Evolutionary conservation across 2,888 invertebrate genomes (phyloP).

Genomic region (Ochropacha duplaris): DNA sequence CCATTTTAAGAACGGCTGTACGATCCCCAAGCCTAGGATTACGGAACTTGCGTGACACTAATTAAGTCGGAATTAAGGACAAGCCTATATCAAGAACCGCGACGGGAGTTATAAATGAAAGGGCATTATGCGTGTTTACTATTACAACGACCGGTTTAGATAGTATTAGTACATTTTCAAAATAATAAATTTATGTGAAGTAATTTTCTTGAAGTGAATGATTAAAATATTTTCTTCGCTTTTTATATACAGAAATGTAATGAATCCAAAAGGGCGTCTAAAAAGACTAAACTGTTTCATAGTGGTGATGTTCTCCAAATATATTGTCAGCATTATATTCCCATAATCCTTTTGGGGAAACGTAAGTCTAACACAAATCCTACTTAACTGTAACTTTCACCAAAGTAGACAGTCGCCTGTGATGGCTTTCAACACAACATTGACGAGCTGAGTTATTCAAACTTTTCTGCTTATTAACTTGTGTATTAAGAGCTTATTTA

Average conservation of each 20-base stretch:
- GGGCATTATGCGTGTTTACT: slow-evolving; percentile 75
- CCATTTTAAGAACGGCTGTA: slow-evolving; percentile 82
- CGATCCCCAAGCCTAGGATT: slow-evolving; percentile 79
- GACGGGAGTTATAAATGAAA: slow-evolving; percentile 80
- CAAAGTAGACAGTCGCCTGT: slow-evolving; percentile 76
- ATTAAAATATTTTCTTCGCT: background rate
- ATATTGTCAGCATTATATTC: slow-evolving; percentile 67
- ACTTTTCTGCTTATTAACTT: slow-evolving; percentile 79
- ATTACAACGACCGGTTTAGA: slow-evolving; percentile 48
- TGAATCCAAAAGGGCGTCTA: background rate
- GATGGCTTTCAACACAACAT: slow-evolving; percentile 74
- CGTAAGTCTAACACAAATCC: slow-evolving; percentile 76
- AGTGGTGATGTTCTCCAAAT: slow-evolving; percentile 35
- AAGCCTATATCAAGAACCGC: slow-evolving; percentile 79
- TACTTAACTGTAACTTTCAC: slow-evolving; percentile 76
- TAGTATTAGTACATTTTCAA: slow-evolving; percentile 8
- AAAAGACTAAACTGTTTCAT: background rate
- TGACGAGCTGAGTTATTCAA: slow-evolving; percentile 74
- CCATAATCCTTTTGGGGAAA: slow-evolving; percentile 70
- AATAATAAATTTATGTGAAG: background rate
- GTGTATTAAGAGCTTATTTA: slow-evolving; percentile 71
- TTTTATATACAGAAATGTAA: background rate
- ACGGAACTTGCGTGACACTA: slow-evolving; percentile 82
- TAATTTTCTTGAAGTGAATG: background rate
- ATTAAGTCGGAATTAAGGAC: slow-evolving; percentile 82